Evolutionary conservation across 2,888 invertebrate genomes (phyloP), one percentile per base, ranked within the genome.

Genomic region (Mythimna pallens): DNA sequence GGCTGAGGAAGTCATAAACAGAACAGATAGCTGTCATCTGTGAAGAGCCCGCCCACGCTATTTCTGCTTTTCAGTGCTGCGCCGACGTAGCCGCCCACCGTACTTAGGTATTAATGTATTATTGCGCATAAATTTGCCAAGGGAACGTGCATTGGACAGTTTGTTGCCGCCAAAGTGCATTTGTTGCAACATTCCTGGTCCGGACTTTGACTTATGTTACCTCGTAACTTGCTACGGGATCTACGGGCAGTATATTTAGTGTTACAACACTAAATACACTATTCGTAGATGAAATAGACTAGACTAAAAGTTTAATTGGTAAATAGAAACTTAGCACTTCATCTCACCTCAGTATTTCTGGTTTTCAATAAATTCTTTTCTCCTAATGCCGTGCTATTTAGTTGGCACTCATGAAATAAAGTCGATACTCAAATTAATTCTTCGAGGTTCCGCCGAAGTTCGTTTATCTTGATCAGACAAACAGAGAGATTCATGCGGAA

Each of bases 1-100:
- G 95, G 95, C 96, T 94, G 95, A 94, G 96, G 96, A 96, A 96
- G 96, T 96, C 94, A 93, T 96, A 96, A 96, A 95, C 90, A 90
- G 90, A 89, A 89, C 88, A 92, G 93, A 92, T 93, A 93, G 95
- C 94, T 94, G 95, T 95, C 95, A 92, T 93, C 92, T 94, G 94
- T 93, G 92, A 93, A 92, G 92, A 87, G 90, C 92, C 93, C 96
- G 96, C 96, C 96, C 94, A 94, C 94, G 93, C 96, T 96, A 96
- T 96, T 96, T 95, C 94, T 95, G 96, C 93, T 88, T 89, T 88
- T 91, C 90, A 91, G 90, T 88, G 89, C 80, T 89, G 92, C 90
- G 91, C 92, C 90, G 89, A 89, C 92, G 89, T 90, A 86, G 85
- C 90, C 91, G 90, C 91, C 91, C 90, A 89, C 86, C 87, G 83